Conservation (phyloP, 92 coral and sea anemone species). For the Porites divaricata region DNA sequence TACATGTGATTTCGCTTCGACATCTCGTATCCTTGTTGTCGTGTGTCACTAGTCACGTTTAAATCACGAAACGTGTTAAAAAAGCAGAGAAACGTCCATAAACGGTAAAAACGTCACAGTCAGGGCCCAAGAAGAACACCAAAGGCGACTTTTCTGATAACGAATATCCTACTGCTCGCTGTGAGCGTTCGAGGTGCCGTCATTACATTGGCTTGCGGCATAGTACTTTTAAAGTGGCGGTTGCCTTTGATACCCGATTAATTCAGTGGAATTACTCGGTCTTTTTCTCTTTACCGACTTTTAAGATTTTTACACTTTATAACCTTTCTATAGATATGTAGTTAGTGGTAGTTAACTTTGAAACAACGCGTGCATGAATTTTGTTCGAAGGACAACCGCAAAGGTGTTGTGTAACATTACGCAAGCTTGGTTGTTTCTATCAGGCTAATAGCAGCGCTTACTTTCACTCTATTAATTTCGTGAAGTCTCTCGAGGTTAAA, state of each 20-base stretch:
- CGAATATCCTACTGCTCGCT: background rate
- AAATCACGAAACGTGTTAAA: no score
- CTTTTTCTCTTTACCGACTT: background rate
- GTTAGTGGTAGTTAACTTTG: no score
- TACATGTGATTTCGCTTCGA: no score
- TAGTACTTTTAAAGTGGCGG: constrained; percentile 9
- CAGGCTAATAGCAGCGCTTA: constrained; percentile 18
- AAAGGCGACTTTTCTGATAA: background rate
- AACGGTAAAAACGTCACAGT: background rate
- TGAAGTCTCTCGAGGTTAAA: no score
- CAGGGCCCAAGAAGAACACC: constrained; percentile 7
- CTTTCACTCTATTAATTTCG: constrained; percentile 4
- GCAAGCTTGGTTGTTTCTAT: constrained; percentile 10
- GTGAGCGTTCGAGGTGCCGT: no score
- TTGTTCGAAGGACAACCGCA: background rate
- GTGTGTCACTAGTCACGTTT: no score
- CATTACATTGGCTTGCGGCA: constrained; percentile 17
- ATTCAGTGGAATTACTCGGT: constrained; percentile 4
- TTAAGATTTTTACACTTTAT: background rate
- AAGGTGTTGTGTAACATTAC: background rate
- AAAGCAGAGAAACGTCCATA: no score
- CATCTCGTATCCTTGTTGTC: no score
- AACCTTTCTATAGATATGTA: no score
- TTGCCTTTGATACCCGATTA: constrained; percentile 13
- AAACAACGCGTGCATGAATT: no score